Base-by-base conservation (phyloP, 2,797 vertebrate species). In the Miichthys miiuy region DNA sequence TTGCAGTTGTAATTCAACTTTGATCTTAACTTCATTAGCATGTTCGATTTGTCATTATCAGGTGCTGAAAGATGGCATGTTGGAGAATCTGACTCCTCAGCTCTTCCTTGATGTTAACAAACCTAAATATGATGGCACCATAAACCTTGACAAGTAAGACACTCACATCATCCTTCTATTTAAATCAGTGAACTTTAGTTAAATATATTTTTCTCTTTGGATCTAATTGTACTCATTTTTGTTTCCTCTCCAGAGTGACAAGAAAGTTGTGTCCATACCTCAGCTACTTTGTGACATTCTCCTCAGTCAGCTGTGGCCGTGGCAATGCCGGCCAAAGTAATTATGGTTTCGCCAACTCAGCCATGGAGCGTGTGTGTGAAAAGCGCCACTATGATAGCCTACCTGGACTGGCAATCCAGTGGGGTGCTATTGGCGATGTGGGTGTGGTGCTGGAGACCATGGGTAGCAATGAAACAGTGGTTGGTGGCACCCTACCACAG, bases 321-420 rank as follows among this genome's bases (percentile, higher is more conserved):
- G 98, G 98, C 77, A 99, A 99, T 0, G 96, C 96, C 0, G 97
- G 98, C 25, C 98, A 99, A 83, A 97, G 95, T 86, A 99, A 98
- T 94, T 99, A 99, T 0, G 98, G 98, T 47, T 99, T 97, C 12
- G 98, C 98, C 80, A 99, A 99, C 94, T 99, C 98, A 4, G 82
- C 96, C 69, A 99, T 99, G 97, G 98, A 99, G 75, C 97, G 98
- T 0, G 95, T 99, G 62, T 99, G 98, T 38, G 98, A 99, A 91
- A 95, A 96, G 86, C 95, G 98, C 1, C 83, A 52, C 16, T 89
- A 95, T 0, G 96, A 98, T 3, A 94, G 96, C 30, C 93, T 99
- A 7, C 97, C 98, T 46, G 98, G 96, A 21, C 92, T 99, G 34
- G 97, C 97, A 0, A 85, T 99, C 55, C 98, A 99, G 18, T 99